These are phyloP conservation scores for Thecocarcelia acutangulata DNA, from an alignment of 2,888 invertebrate genomes.

Conservation along the genomic window DNA sequence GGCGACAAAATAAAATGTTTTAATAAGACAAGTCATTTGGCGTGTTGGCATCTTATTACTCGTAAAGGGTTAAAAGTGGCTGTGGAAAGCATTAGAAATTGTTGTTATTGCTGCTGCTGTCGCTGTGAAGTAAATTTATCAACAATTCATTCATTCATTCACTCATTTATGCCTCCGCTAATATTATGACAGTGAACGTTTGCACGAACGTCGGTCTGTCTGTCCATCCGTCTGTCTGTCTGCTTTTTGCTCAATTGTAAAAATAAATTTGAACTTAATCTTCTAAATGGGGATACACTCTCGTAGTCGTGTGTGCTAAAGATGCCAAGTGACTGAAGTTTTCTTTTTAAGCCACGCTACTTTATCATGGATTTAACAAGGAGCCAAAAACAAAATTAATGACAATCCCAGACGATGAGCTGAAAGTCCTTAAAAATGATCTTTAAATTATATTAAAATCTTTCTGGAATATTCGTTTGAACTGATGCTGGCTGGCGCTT, in stretches of 20 bases:
- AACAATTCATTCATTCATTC: conserved; percentile 55
- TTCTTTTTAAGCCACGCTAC: conserved; percentile 50
- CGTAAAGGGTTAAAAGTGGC: conserved; percentile 59
- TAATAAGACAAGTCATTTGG: conserved; percentile 61
- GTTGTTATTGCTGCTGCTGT: background rate
- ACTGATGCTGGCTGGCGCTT: conserved; percentile 32
- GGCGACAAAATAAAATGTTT: conserved; percentile 60
- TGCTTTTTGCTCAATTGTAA: conserved; percentile 23
- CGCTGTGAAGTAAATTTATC: conserved; percentile 50
- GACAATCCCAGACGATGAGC: conserved; percentile 41
- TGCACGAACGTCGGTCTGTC: conserved; percentile 63
- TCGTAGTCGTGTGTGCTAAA: conserved; percentile 12
- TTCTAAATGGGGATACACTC: conserved; percentile 46
- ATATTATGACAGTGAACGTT: conserved; percentile 69
- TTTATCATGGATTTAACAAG: conserved; percentile 51
- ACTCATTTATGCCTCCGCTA: conserved; percentile 55
- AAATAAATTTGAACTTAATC: conserved; percentile 59
- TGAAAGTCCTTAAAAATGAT: conserved; percentile 62
- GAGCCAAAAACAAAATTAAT: conserved; percentile 31
- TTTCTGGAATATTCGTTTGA: conserved; percentile 33
- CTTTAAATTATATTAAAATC: conserved; percentile 64
- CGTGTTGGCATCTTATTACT: conserved; percentile 59
- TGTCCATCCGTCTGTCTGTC: conserved; percentile 14
- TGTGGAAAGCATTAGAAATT: conserved; percentile 28
- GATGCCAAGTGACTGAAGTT: conserved; percentile 36